These are phyloP conservation scores for Bradynema listronoti DNA, from an alignment of 1,140 invertebrate species.

Conservation along the genomic window DNA sequence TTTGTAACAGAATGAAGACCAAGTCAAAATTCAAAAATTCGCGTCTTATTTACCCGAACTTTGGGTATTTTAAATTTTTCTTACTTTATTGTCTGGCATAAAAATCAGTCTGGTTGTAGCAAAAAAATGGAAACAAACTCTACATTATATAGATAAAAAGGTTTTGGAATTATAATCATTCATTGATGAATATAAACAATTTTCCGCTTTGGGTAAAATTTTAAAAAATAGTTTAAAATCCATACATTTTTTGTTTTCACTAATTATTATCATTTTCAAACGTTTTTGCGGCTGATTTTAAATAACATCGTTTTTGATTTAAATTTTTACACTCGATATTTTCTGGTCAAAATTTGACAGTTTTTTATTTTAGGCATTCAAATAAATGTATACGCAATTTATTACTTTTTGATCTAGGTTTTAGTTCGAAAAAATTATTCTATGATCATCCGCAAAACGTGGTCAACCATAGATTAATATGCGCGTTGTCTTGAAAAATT, in stretches of 20 bases:
- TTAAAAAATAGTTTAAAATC: too few species aligned
- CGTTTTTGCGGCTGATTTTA: not conserved
- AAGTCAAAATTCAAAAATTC: too few species aligned
- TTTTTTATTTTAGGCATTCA: not conserved
- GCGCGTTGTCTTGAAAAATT: not conserved
- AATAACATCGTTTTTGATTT: not conserved
- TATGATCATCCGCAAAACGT: not conserved
- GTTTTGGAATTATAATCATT: too few species aligned
- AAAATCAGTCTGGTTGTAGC: too few species aligned
- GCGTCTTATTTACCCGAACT: too few species aligned
- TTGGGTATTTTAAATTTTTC: too few species aligned
- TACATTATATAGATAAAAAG: too few species aligned
- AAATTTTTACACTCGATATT: not conserved
- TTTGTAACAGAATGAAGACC: too few species aligned
- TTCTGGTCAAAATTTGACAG: not conserved
- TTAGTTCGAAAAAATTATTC: not conserved
- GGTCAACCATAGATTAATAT: not conserved
- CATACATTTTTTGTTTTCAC: not conserved
- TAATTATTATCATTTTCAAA: not conserved
- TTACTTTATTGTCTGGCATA: too few species aligned
- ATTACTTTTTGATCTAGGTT: not conserved
- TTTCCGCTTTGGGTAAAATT: too few species aligned
- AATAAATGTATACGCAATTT: not conserved
- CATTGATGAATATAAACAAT: too few species aligned
- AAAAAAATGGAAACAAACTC: too few species aligned